Percentiles rank a stretch among this genome's conserved stretches.
phyloP scores from a whole-genome alignment of 2,888 invertebrate species.

The Mechanitis messenoides region DNA sequence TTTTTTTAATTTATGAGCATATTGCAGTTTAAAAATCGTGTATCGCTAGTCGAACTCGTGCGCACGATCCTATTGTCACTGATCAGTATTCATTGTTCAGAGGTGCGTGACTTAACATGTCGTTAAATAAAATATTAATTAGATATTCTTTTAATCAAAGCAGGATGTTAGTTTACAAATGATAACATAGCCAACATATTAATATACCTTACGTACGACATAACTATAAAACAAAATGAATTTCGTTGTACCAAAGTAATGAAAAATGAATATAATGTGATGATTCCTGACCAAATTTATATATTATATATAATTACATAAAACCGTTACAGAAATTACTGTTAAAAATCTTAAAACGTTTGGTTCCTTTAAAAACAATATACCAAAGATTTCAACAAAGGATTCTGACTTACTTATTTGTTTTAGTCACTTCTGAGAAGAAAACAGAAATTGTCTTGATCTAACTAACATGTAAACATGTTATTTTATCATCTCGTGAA shows the following conservation, averaged over 20 bases:
- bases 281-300: not conserved
- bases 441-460: constrained; percentile 5
- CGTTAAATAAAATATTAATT: constrained; percentile 61
- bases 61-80: constrained; percentile 58
- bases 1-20: constrained; percentile 11
- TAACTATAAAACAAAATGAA: too few species aligned
- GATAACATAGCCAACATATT: too few species aligned
- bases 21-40: constrained; percentile 5
- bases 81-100: constrained; percentile 57
- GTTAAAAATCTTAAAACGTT: not conserved
- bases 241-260: too few species aligned
- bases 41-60: constrained; percentile 47
- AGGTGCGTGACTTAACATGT: constrained; percentile 56
- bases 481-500: not conserved
- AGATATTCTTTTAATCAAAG: constrained; percentile 25
- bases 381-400: constrained; percentile 22
- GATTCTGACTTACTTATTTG: constrained; percentile 24
- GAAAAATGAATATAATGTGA: not conserved
- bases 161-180: too few species aligned
- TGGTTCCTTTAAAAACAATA: constrained; percentile 17
- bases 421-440: constrained; percentile 21
- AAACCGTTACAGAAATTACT: constrained; percentile 2
- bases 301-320: not conserved
- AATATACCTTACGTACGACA: too few species aligned
- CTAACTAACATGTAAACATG: not conserved